These are phyloP conservation scores for Leptocoma aspasia DNA, from an alignment of 2,113 vertebrate genomes.

Conservation along the genomic window DNA sequence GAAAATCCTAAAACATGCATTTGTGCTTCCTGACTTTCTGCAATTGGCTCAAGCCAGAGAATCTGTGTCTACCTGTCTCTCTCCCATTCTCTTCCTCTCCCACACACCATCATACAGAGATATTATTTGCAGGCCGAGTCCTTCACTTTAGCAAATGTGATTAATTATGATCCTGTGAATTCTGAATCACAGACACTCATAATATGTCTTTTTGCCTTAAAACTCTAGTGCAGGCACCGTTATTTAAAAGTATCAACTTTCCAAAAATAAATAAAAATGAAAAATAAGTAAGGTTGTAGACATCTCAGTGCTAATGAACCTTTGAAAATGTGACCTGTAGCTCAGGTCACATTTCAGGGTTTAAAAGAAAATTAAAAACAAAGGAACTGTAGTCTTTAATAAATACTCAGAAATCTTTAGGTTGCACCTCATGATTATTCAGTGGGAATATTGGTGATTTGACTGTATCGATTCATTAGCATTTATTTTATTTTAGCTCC, in stretches of 20 bases:
- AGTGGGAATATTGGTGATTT: not conserved
- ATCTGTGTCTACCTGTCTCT: not conserved
- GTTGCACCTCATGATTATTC: not conserved
- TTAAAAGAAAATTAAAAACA: not conserved
- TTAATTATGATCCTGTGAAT: not conserved
- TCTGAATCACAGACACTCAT: not conserved
- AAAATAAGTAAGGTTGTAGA: not conserved
- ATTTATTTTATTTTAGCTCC: not conserved
- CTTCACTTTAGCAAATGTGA: not conserved
- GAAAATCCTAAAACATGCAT: not conserved
- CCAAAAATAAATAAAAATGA: not conserved
- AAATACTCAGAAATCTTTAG: not conserved
- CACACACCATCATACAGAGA: not conserved
- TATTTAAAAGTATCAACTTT: not conserved
- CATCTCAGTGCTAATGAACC: not conserved
- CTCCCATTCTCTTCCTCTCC: not conserved
- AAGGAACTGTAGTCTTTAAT: not conserved
- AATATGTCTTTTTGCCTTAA: not conserved
- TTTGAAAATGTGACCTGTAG: not conserved
- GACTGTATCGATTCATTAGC: not conserved
- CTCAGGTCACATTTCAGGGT: not conserved
- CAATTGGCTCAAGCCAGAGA: not conserved
- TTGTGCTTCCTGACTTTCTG: not conserved
- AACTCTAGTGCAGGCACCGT: not conserved
- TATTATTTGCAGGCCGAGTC: not conserved